Percentiles rank a stretch among this genome's conserved stretches.
Evolutionary conservation across 2,113 vertebrate species (phyloP).

Genomic region (Colossoma macropomum): DNA sequence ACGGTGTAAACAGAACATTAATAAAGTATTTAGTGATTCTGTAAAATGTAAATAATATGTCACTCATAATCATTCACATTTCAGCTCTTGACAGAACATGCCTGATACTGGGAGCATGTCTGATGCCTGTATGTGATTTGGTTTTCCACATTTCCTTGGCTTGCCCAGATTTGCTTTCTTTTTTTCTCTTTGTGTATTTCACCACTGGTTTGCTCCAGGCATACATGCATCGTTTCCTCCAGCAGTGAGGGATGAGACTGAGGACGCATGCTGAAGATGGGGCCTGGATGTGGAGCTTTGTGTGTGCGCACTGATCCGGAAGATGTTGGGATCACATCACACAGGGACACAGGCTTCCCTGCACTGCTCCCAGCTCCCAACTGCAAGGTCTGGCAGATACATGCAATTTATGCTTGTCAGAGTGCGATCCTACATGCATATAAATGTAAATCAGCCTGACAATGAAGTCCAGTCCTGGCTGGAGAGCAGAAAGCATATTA

Average conservation of each 20-base stretch:
- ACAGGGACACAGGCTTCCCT: conserved; percentile 56
- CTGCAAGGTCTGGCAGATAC: conserved; percentile 63
- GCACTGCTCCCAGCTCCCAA: conserved; percentile 39
- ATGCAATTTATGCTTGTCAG: conserved; percentile 70
- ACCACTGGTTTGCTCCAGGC: conserved; percentile 29
- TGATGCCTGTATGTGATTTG: conserved; percentile 28
- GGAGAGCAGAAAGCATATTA: conserved; percentile 45
- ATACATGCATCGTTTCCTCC: conserved; percentile 53
- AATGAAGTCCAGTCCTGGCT: conserved; percentile 62
- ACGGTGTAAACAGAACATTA: too few relatives aligned
- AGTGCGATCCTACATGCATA: conserved; percentile 62
- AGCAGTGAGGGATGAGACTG: conserved; percentile 31
- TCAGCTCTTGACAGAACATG: neutral
- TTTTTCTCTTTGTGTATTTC: neutral
- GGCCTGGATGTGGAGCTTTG: conserved; percentile 17
- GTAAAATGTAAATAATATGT: neutral
- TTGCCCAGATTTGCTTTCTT: conserved; percentile 23
- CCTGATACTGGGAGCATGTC: neutral
- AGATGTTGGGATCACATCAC: conserved; percentile 61
- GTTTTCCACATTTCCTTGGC: conserved; percentile 23
- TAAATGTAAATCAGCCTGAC: conserved; percentile 72
- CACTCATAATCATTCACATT: neutral
- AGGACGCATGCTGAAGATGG: neutral
- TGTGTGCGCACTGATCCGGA: conserved; percentile 64
- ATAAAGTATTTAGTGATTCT: too few relatives aligned